Base-by-base conservation (phyloP, 2,888 invertebrate species). In the Monochamus alternatus region DNA sequence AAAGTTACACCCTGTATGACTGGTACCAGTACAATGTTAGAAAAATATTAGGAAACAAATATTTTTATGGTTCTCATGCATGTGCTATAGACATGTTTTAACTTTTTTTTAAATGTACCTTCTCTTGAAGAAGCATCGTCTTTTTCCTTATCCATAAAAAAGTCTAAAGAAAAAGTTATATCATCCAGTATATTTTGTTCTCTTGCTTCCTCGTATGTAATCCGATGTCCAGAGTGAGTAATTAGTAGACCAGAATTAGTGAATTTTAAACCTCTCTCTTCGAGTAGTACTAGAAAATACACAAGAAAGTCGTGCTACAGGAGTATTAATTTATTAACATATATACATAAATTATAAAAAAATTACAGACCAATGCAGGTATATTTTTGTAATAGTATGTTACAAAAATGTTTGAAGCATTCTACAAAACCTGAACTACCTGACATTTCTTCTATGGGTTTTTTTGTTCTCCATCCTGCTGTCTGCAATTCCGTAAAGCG, bases 161-260 rank as follows among this genome's bases (percentile, higher is more conserved):
- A 65, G 22, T 79, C 79, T 7, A 71, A 10, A 3, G 72, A 74
- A 7, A 81, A 69, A 9, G 82, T 82, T 3, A 86, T 62, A 8
- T 86, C 84, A n/a, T 86, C 84, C 51, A 89, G 76, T 31, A 88
- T 79, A 32, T 88, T 87, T 4, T 82, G 68, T 10, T 79, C 75
- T 69, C 83, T 77, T 4, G 87, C 88, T 78, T 89, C 87, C 44
- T 83, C 82, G 65, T 85, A 82, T 4, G 86, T 85, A 31, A 87
- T 80, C 59, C 80, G 76, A 63, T 82, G 78, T 14, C 88, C 89
- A n/a, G 83, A 83, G 22, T 80, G 74, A 22, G 87, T 87, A 4
- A 87, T 74, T 44, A 89, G 78, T 43, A 83, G 73, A 5, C 87
- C 87, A 4, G 86, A 85, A 38, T 82, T 82, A 9, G 87, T 87